These are phyloP conservation scores for Ammodytes marinus DNA, from an alignment of 2,113 vertebrate genomes.

Conservation along the genomic window DNA sequence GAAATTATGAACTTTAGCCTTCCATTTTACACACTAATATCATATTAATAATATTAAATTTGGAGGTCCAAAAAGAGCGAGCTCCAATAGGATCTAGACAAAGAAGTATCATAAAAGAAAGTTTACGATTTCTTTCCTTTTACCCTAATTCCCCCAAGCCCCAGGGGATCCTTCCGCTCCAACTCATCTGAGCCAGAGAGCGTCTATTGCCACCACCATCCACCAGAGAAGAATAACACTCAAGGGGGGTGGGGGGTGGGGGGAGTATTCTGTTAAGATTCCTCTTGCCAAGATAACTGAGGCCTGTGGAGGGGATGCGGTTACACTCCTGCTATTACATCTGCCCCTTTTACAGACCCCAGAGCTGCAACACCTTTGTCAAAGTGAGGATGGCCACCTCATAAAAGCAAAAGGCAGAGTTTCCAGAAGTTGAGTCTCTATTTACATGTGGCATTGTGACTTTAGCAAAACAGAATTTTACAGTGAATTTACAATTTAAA, in stretches of 20 bases:
- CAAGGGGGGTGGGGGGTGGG: neutral
- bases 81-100: neutral
- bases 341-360: neutral
- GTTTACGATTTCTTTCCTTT: slow-evolving; percentile 2
- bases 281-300: slow-evolving; percentile 57
- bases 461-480: neutral
- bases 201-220: slow-evolving; percentile 41
- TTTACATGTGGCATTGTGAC: slow-evolving; percentile 31
- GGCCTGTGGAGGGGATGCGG: slow-evolving; percentile 52
- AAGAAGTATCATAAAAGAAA: slow-evolving; percentile 24
- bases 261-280: slow-evolving; percentile 42
- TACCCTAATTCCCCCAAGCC: slow-evolving; percentile 47
- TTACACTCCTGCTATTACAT: slow-evolving; percentile 28
- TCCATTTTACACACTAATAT: neutral
- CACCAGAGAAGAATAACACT: slow-evolving; percentile 58
- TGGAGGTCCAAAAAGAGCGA: neutral
- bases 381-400: slow-evolving; percentile 26
- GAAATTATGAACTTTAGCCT: neutral
- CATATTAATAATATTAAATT: neutral
- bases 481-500: too few species aligned
- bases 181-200: slow-evolving; percentile 30
- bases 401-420: slow-evolving; percentile 17
- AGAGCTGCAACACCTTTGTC: slow-evolving; percentile 40
- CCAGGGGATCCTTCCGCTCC: slow-evolving; percentile 63
- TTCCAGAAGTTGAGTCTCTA: slow-evolving; percentile 21